Percentiles rank a stretch among this genome's conserved stretches.
These are phyloP conservation scores for Amphipyra berbera DNA, from an alignment of 2,888 invertebrate species.

Conservation along the genomic window DNA sequence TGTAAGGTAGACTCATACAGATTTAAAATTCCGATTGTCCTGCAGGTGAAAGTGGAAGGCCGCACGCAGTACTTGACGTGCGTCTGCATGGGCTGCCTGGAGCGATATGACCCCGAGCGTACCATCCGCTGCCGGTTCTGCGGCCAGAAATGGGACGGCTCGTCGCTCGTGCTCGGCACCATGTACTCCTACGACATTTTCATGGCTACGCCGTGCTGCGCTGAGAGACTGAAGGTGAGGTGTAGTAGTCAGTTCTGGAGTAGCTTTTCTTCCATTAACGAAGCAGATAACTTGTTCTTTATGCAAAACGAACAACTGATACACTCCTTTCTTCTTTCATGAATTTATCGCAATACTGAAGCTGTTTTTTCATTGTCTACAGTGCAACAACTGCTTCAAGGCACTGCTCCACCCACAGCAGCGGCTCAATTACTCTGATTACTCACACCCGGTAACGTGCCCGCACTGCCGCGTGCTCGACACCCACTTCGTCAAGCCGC, in stretches of 20 bases:
- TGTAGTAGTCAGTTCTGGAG: neutral
- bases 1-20: too few relatives aligned
- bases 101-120: slow-evolving; percentile 94
- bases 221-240: slow-evolving; percentile 96
- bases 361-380: slow-evolving; percentile 71
- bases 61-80: slow-evolving; percentile 97
- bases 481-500: slow-evolving; percentile 98
- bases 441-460: slow-evolving; percentile 97
- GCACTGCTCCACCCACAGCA: slow-evolving; percentile 96
- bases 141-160: slow-evolving; percentile 97
- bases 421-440: slow-evolving; percentile 97
- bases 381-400: slow-evolving; percentile 98
- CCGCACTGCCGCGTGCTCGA: slow-evolving; percentile 97
- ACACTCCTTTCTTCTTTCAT: neutral
- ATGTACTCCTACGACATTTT: slow-evolving; percentile 99
- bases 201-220: slow-evolving; percentile 98
- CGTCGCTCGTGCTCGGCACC: slow-evolving; percentile 97
- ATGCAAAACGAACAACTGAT: neutral
- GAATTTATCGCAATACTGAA: slow-evolving; percentile 2
- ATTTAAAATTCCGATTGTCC: slow-evolving; percentile 25
- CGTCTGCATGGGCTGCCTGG: slow-evolving; percentile 98
- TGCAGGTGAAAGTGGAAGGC: slow-evolving; percentile 97
- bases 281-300: neutral
- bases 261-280: neutral
- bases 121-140: slow-evolving; percentile 96